Evolutionary conservation across 2,888 invertebrate genomes (phyloP), one percentile per base, ranked within the genome.

Genomic region (Hirtodrosophila histrioides): DNA sequence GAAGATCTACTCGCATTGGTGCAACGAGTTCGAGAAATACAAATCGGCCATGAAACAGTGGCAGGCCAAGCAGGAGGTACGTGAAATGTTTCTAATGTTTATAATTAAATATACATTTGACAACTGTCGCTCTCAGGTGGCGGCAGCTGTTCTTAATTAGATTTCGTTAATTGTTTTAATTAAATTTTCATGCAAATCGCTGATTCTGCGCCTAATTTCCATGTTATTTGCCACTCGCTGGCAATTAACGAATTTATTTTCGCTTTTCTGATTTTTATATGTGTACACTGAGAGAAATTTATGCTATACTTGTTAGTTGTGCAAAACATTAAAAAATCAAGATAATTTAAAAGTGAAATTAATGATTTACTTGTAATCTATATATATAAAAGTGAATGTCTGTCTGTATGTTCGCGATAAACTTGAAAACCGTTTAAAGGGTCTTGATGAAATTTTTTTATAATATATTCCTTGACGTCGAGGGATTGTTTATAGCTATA

Each of bases 1-100:
- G 92, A 96, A 97, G 92, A 97, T 98, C 79, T 98, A 98, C 92
- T 97, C 98, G 24, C 98, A 98, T 92, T 99, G 99, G 99, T 99
- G 99, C 92, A 97, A 98, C 92, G 98, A 98, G 92, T 98, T 98
- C 91, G 98, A 98, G 92, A 97, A 97, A 92, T 99, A 99, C 92
- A 98, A 98, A 93, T 95, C 95, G 69, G 98, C 97, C 50, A 97
- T 98, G 97, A 97, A 97, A 91, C 95, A 95, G 73, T 98, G 98
- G 98, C 97, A 98, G 92, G 94, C 95, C 89, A 97, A 96, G 91
- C 97, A 98, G 94, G 96, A 96, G 93, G 97, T 97, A 56, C 40
- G 61, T 31, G 29, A 6, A 40, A 9, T 9, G 9, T 31, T 31
- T 33, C 9, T 46, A 69, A 77, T 73, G 6, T 27, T 5, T 27